These are phyloP conservation scores for Lagopus leucura DNA, from an alignment of 2,113 vertebrate genomes.

Conservation along the genomic window DNA sequence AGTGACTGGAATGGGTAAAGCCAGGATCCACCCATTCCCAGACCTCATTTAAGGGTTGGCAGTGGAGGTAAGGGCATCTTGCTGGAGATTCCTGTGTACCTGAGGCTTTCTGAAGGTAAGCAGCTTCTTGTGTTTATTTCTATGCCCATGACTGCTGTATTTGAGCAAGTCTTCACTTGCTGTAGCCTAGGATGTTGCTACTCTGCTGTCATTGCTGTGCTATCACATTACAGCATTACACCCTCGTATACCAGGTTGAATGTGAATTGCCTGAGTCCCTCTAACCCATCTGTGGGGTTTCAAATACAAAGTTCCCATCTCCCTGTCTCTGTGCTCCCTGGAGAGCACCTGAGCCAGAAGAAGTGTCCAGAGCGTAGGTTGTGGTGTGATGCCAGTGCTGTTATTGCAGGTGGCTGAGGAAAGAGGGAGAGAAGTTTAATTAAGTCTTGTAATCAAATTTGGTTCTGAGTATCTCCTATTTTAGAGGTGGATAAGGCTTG, in stretches of 20 bases:
- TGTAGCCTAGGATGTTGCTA: too few species aligned
- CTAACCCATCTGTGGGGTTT: conserved; percentile 83
- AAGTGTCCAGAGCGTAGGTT: not conserved
- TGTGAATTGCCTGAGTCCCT: conserved; percentile 81
- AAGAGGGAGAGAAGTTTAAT: not conserved
- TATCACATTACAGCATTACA: not conserved
- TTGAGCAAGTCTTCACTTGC: too few species aligned
- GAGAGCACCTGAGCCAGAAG: not conserved
- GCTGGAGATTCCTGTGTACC: too few species aligned
- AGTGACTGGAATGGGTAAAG: too few species aligned
- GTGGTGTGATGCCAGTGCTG: not conserved
- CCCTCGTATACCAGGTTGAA: conserved; percentile 73
- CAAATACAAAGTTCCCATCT: conserved; percentile 80
- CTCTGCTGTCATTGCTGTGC: too few species aligned
- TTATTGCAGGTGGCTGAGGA: not conserved
- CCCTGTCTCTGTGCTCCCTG: not conserved
- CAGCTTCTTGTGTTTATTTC: too few species aligned
- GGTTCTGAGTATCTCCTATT: not conserved
- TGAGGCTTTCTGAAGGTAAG: too few species aligned
- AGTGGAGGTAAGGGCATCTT: too few species aligned
- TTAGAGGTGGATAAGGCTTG: not conserved
- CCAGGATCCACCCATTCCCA: too few species aligned
- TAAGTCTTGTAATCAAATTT: not conserved
- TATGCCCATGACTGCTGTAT: too few species aligned
- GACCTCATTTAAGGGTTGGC: too few species aligned